Conservation (phyloP, 2,797 vertebrate genomes). For the Paedocypris micromegethes region DNA sequence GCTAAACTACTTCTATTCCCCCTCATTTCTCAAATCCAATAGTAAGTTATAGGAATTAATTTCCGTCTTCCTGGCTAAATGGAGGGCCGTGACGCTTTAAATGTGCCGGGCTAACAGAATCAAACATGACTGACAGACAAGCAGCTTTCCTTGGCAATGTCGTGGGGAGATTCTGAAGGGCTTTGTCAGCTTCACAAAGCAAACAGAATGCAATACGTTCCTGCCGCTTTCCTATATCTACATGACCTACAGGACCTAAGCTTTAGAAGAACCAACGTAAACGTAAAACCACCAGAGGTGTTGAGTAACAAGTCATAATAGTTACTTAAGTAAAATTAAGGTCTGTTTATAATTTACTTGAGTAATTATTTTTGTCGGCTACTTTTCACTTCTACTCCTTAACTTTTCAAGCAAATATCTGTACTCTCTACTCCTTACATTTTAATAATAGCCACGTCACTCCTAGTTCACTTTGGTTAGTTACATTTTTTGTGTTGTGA, state of each 20-base stretch:
- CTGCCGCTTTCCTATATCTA: conserved; percentile 19
- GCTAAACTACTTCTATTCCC: conserved; percentile 18
- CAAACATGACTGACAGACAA: conserved; percentile 35
- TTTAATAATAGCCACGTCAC: no score
- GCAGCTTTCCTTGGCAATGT: conserved; percentile 40
- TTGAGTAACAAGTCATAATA: no score
- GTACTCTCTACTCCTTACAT: no score
- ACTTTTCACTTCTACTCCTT: no score
- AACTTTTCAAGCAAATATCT: no score
- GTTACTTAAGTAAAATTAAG: no score
- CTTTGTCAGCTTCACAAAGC: conserved; percentile 51
- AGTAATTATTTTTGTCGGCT: no score
- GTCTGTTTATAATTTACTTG: no score
- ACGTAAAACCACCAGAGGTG: conserved; percentile 26
- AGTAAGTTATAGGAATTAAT: neutral
- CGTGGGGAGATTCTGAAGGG: conserved; percentile 36
- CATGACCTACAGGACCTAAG: conserved; percentile 28
- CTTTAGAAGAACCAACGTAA: conserved; percentile 34
- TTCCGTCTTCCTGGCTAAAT: neutral
- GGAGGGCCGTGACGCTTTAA: conserved; percentile 1
- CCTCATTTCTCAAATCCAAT: conserved; percentile 7
- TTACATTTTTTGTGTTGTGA: no score
- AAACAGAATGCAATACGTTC: conserved; percentile 27
- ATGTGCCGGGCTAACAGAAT: neutral
- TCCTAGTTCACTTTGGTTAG: no score